These are phyloP conservation scores for Saturnia pavonia DNA, from an alignment of 2,888 invertebrate genomes.

Conservation along the genomic window DNA sequence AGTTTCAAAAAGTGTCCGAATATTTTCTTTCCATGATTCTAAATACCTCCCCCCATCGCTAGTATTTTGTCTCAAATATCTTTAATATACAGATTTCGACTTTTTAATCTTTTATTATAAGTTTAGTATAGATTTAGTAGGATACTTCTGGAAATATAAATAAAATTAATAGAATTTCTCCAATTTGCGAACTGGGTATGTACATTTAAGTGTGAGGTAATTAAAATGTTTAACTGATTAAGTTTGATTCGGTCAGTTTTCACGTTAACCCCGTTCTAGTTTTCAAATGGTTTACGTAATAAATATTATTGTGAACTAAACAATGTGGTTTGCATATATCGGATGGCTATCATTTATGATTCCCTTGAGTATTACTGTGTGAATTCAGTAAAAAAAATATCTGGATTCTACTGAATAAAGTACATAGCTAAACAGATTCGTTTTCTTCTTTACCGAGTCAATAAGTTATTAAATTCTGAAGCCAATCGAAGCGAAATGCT, in stretches of 20 bases:
- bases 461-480: neutral
- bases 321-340: neutral
- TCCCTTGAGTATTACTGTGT: neutral
- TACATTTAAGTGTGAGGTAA: constrained; percentile 20
- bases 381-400: neutral
- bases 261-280: constrained; percentile 34
- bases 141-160: too few species aligned
- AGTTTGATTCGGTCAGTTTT: constrained; percentile 34
- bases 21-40: too few species aligned
- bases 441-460: too few species aligned
- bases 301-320: neutral
- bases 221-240: constrained; percentile 36
- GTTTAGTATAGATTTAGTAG: too few species aligned
- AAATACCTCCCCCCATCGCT: too few species aligned
- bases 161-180: too few species aligned
- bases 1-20: too few species aligned
- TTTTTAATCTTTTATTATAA: too few species aligned
- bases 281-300: constrained; percentile 18
- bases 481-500: neutral
- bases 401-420: neutral
- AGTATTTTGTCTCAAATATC: too few species aligned
- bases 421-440: too few species aligned
- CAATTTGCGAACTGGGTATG: neutral
- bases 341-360: neutral
- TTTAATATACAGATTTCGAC: too few species aligned